A percentile compares a stretch with the other conserved stretches of the same genome.
phyloP scores from a whole-genome alignment of 2,113 vertebrate species.

The Dipodomys spectabilis region DNA sequence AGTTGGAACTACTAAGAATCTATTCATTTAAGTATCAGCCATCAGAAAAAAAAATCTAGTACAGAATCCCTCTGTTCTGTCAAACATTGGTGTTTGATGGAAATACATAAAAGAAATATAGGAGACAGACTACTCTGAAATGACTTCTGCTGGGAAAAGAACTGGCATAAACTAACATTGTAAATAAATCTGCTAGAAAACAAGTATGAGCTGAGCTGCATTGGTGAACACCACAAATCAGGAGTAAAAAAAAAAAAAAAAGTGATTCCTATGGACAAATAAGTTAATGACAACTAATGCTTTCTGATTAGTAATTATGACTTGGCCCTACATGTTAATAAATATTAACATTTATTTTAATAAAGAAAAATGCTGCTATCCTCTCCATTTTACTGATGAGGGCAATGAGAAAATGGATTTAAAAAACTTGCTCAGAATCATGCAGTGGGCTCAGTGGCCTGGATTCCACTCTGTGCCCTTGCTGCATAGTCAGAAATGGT shows the following conservation, averaged over 20 bases:
- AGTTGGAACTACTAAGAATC: background rate
- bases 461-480: background rate
- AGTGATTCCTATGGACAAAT: background rate
- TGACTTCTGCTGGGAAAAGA: background rate
- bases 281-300: background rate
- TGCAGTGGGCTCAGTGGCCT: background rate
- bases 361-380: background rate
- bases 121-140: background rate
- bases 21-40: background rate
- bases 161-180: constrained; percentile 13
- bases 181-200: constrained; percentile 37
- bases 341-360: background rate
- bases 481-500: background rate
- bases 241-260: background rate
- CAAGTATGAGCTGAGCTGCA: background rate
- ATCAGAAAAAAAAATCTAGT: background rate
- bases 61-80: background rate
- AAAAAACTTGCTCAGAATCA: background rate
- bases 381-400: background rate
- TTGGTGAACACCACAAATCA: constrained; percentile 16
- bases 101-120: background rate
- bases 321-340: background rate
- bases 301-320: background rate
- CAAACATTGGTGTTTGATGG: background rate
- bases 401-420: background rate